Evolutionary conservation across 1,140 invertebrate species (phyloP).

Genomic region (Anastatus disparis): DNA sequence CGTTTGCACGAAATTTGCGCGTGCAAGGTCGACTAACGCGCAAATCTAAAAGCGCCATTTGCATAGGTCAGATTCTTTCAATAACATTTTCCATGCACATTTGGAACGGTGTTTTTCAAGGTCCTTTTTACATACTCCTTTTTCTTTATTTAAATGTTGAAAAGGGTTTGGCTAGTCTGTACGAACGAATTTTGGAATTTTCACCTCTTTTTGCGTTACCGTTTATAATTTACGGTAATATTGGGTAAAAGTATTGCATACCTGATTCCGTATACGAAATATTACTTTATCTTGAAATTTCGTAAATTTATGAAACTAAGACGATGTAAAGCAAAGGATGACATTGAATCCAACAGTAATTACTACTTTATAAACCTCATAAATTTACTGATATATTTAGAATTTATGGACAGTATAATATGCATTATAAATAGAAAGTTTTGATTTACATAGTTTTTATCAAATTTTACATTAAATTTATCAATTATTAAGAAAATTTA

Average conservation of each 20-base stretch:
- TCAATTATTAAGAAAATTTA: no score
- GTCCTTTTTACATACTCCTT: background rate
- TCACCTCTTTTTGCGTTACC: conserved; percentile 15
- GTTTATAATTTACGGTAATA: conserved; percentile 24
- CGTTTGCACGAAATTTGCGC: conserved; percentile 58
- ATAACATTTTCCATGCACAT: conserved; percentile 59
- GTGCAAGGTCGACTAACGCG: conserved; percentile 55
- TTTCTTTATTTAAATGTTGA: conserved; percentile 39
- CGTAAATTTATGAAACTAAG: no score
- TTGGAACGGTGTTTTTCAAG: conserved; percentile 35
- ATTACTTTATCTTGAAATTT: no score
- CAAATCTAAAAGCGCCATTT: conserved; percentile 55
- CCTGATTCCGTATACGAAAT: no score
- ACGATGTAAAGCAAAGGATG: no score
- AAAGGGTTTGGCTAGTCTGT: no score
- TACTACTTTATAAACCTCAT: conserved; percentile 25
- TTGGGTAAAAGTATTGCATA: no score
- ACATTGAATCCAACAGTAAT: no score
- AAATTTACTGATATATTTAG: background rate
- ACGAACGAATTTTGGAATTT: no score
- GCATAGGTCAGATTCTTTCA: conserved; percentile 50
- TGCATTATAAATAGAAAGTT: background rate
- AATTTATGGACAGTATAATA: conserved; percentile 6
- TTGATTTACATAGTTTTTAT: no score
- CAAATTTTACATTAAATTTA: no score